Evolutionary conservation across 1,140 invertebrate genomes (phyloP).

Genomic region (Paralvinella palmiformis): DNA sequence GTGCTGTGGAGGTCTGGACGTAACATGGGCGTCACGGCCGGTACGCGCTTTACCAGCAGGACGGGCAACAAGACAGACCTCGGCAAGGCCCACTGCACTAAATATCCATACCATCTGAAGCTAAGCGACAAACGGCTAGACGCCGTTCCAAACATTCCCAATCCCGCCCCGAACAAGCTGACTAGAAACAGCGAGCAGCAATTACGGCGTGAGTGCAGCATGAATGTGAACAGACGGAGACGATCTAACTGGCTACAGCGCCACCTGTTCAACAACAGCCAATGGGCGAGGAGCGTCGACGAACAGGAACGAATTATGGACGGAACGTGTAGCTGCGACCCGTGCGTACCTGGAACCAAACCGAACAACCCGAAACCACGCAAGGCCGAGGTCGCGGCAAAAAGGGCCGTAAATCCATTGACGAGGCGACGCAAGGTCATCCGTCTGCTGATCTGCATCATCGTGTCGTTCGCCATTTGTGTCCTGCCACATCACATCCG

Average conservation of each 20-base stretch:
- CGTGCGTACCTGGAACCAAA: background rate
- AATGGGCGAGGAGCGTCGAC: background rate
- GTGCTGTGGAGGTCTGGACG: conserved; percentile 52
- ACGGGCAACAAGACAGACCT: background rate
- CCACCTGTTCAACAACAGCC: background rate
- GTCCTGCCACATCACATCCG: conserved; percentile 77
- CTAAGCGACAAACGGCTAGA: too few relatives aligned
- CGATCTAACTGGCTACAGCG: background rate
- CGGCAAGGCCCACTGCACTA: background rate
- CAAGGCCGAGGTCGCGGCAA: background rate
- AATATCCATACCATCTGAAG: too few relatives aligned
- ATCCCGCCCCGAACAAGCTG: background rate
- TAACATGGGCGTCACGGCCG: background rate
- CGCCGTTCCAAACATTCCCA: background rate
- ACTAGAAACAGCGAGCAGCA: background rate
- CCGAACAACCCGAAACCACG: background rate
- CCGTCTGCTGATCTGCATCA: conserved; percentile 74
- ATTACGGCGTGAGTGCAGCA: background rate
- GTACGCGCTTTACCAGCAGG: background rate
- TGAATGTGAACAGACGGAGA: background rate
- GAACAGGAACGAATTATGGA: background rate
- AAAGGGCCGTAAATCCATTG: background rate
- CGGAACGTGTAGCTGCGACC: too few relatives aligned
- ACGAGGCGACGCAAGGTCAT: conserved; percentile 37
- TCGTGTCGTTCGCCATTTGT: conserved; percentile 74